Conservation (phyloP, 2,888 invertebrate genomes). For the Habroteleia sp. region DNA sequence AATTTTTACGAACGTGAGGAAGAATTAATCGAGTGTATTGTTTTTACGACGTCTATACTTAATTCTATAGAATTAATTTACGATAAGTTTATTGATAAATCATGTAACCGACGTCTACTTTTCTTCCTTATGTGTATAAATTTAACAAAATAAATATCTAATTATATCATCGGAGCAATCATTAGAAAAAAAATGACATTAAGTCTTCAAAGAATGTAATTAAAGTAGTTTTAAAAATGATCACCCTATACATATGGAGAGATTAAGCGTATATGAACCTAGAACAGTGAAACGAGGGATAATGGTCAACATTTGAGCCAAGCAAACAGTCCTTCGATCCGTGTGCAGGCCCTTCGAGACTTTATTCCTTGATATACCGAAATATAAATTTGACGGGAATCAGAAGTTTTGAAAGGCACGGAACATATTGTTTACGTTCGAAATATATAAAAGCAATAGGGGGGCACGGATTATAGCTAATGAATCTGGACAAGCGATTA, state of each 20-base stretch:
- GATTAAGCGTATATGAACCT: constrained; percentile 71
- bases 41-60: no score
- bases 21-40: no score
- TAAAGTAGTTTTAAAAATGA: constrained; percentile 15
- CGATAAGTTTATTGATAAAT: no score
- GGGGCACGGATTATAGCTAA: constrained; percentile 23
- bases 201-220: background rate
- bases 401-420: constrained; percentile 63
- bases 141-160: no score
- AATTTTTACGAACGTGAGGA: no score
- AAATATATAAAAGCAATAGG: constrained; percentile 47
- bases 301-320: constrained; percentile 77
- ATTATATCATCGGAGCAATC: no score
- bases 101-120: no score
- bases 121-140: no score
- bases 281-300: constrained; percentile 67
- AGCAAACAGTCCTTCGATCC: constrained; percentile 71
- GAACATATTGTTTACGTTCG: constrained; percentile 70
- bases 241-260: constrained; percentile 55
- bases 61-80: no score
- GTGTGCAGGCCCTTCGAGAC: constrained; percentile 67
- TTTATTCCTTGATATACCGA: constrained; percentile 59
- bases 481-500: constrained; percentile 1
- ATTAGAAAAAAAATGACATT: no score
- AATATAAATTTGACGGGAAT: constrained; percentile 64